Conservation (phyloP, 2,888 invertebrate species). For the Drosophila acutilabella region DNA sequence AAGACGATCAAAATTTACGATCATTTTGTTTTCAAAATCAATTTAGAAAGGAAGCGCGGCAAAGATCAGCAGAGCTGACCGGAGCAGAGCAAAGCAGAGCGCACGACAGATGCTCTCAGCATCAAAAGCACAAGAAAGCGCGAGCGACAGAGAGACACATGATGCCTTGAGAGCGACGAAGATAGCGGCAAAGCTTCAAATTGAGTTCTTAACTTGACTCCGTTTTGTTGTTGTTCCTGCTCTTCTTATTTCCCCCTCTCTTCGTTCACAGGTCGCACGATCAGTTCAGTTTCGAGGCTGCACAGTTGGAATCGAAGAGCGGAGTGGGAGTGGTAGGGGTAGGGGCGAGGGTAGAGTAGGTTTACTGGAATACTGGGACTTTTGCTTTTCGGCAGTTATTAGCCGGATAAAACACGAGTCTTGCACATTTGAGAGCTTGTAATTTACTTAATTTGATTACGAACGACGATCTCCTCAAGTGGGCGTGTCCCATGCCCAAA, state of each 20-base stretch:
- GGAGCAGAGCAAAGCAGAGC: slow-evolving; percentile 14
- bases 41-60: slow-evolving; percentile 81
- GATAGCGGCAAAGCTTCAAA: slow-evolving; percentile 51
- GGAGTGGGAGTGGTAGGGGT: neutral
- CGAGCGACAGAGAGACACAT: slow-evolving; percentile 9
- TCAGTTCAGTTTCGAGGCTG: slow-evolving; percentile 39
- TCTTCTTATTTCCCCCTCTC: slow-evolving; percentile 4
- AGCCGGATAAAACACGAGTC: slow-evolving; percentile 76
- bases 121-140: slow-evolving; percentile 10
- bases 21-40: slow-evolving; percentile 81
- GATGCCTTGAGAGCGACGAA: slow-evolving; percentile 10
- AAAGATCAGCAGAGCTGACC: slow-evolving; percentile 67
- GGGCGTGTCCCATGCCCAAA: slow-evolving; percentile 39
- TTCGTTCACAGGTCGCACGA: slow-evolving; percentile 58
- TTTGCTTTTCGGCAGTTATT: slow-evolving; percentile 76
- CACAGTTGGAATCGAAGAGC: neutral
- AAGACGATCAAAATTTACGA: slow-evolving; percentile 80
- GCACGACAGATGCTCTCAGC: slow-evolving; percentile 56
- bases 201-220: slow-evolving; percentile 73
- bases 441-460: slow-evolving; percentile 81
- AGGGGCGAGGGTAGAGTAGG: neutral
- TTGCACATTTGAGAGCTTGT: slow-evolving; percentile 80
- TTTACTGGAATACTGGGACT: slow-evolving; percentile 28
- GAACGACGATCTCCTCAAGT: slow-evolving; percentile 49
- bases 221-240: slow-evolving; percentile 19